Evolutionary conservation across 2,797 vertebrate species (phyloP), one percentile per base, ranked within the genome.

Genomic region (Uromys caudimaculatus): DNA sequence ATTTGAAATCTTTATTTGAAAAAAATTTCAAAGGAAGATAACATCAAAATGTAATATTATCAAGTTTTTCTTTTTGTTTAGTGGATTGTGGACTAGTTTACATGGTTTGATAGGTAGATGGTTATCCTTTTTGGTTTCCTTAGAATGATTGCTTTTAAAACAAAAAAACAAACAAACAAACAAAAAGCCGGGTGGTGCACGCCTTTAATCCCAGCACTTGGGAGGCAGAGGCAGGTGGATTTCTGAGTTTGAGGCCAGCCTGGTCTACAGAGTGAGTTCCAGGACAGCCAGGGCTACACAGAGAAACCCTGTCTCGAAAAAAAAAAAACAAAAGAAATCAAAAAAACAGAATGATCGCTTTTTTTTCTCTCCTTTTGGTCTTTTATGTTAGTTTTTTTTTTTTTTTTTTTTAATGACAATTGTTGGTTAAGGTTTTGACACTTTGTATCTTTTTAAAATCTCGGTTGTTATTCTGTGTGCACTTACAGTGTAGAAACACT

Each of bases 361-460:
- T 44, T 24, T 10, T 32, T 11, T 82, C 81, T 75, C 38, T 41
- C n/a, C 44, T 35, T 90, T 75, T 89, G 47, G 64, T 73, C 29
- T 71, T 71, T 24, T 32, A 9, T 93, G 17, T 87, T 93, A 76
- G 50, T 62, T 81, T n/a, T 90, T 84, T 13, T 83, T 41, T 29
- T 87, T 38, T 29, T 88, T 29, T 47, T 17, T 32, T 1, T 35
- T n/a, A n/a, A 90, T 0, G 13, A 81, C 23, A 82, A 84, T 16
- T 79, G 1, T 93, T 95, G 19, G 56, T 69, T 88, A 88, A 73
- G 16, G 84, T 92, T 93, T 95, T 96, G 71, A 91, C 93, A 32
- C 47, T 89, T 91, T 13, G 23, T 95, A 47, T n/a, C 8, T 93
- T 84, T 71, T 64, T 77, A 90, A 96, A 93, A 92, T 91, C 58